Conservation (phyloP, 1,140 invertebrate genomes). For the Lethrus apterus region DNA sequence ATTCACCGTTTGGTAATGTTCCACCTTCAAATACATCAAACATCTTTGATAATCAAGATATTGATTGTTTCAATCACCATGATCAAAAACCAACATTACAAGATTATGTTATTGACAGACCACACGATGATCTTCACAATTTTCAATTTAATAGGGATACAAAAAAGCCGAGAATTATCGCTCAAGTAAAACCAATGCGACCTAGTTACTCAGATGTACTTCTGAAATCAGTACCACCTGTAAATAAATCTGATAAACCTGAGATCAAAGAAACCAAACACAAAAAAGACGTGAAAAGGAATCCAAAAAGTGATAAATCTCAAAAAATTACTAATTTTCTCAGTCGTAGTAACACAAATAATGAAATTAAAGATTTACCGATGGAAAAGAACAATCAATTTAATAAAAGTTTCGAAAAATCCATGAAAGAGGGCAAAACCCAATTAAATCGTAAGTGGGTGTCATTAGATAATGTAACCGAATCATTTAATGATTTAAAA, state of each 20-base stretch:
- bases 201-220: slow-evolving; percentile 76
- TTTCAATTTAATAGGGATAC: slow-evolving; percentile 41
- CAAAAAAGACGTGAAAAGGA: slow-evolving; percentile 37
- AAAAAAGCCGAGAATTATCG: slow-evolving; percentile 66
- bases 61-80: slow-evolving; percentile 16
- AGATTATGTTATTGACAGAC: slow-evolving; percentile 23
- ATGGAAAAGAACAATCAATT: slow-evolving; percentile 26
- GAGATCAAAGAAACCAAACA: slow-evolving; percentile 45
- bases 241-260: slow-evolving; percentile 39
- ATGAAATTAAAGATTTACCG: slow-evolving; percentile 34
- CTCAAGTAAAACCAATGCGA: slow-evolving; percentile 77
- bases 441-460: slow-evolving; percentile 50
- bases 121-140: slow-evolving; percentile 19
- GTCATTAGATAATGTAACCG: slow-evolving; percentile 49
- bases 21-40: slow-evolving; percentile 26
- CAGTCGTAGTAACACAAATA: slow-evolving; percentile 33
- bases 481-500: slow-evolving; percentile 38
- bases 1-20: slow-evolving; percentile 64
- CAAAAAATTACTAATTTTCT: slow-evolving; percentile 40
- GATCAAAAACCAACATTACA: slow-evolving; percentile 18
- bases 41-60: slow-evolving; percentile 14
- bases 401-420: slow-evolving; percentile 27
- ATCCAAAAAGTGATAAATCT: slow-evolving; percentile 42
- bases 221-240: slow-evolving; percentile 50
- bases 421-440: slow-evolving; percentile 23